Evolutionary conservation across 2,888 invertebrate species (phyloP), one percentile per base, ranked within the genome.

Genomic region (Drosophila recens): DNA sequence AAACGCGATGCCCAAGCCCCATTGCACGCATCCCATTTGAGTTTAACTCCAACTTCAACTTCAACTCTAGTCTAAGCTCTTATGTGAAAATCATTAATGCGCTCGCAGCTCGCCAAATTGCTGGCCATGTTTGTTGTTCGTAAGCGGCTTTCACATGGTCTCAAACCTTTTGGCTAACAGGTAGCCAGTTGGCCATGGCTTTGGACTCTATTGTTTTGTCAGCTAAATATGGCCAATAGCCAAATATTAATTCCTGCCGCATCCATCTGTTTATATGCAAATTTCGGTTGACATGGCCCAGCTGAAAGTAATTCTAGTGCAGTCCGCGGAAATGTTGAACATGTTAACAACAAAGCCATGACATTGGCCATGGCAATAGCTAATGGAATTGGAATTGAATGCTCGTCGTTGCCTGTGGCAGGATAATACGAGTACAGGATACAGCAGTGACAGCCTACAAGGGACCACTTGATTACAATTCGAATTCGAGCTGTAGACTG

Each of bases 181-280:
- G 57, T 49, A 64, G 67, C 46, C 30, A 58, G 48, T 27, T 38
- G 23, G 52, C 30, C 36, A 46, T 33, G n/a, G 27, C 42, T 27
- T 3, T 48, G 13, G 27, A 27, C 57, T 38, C 89, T 83, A 85
- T 85, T 85, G 84, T 85, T 87, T 69, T 85, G 89, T 85, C 84
- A 83, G 79, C 89, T 89, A 76, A 87, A 85, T 85, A 85, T 87
- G 84, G 84, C 87, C 87, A 81, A 85, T 85, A 88, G 81, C 84
- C 89, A 85, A 85, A 85, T 85, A 85, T 88, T 85, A 85, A 85
- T 88, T 85, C 84, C 84, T 79, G 79, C 66, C 76, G 75, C 66
- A 68, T 67, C 66, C 75, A 82, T 73, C 81, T 74, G 72, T 69
- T 81, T 85, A 78, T 87, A 85, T 87, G 83, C 88, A 82, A 87